phyloP scores from a whole-genome alignment of 2,888 invertebrate genomes.

The Lathronympha strigana region DNA sequence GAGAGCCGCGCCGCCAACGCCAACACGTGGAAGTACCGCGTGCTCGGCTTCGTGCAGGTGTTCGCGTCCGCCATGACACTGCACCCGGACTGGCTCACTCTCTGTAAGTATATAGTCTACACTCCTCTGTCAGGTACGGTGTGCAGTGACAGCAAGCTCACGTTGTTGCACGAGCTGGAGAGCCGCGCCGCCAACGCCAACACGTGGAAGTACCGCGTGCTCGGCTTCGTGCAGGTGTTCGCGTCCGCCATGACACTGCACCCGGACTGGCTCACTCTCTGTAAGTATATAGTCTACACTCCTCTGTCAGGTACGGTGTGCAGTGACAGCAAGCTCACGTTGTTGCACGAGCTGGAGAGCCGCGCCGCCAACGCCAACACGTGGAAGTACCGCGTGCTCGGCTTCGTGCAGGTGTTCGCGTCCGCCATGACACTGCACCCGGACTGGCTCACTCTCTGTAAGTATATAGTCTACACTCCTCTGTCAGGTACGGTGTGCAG shows the following conservation, averaged over 20 bases:
- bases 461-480: too few relatives aligned
- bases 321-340: too few relatives aligned
- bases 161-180: slow-evolving; percentile 86
- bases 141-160: too few relatives aligned
- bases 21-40: slow-evolving; percentile 85
- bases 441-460: too few relatives aligned
- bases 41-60: slow-evolving; percentile 88
- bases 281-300: slow-evolving; percentile 56
- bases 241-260: slow-evolving; percentile 87
- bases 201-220: slow-evolving; percentile 85
- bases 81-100: slow-evolving; percentile 78
- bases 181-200: slow-evolving; percentile 85
- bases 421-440: too few relatives aligned
- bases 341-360: too few relatives aligned
- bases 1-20: slow-evolving; percentile 85
- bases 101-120: slow-evolving; percentile 61
- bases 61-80: slow-evolving; percentile 89
- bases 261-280: slow-evolving; percentile 77
- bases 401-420: too few relatives aligned
- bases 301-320: background rate
- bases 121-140: background rate
- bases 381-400: too few relatives aligned
- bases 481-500: too few relatives aligned
- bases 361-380: too few relatives aligned
- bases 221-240: slow-evolving; percentile 89